Conservation (phyloP, 1,140 invertebrate genomes). For the Sarcophaga bullata region DNA sequence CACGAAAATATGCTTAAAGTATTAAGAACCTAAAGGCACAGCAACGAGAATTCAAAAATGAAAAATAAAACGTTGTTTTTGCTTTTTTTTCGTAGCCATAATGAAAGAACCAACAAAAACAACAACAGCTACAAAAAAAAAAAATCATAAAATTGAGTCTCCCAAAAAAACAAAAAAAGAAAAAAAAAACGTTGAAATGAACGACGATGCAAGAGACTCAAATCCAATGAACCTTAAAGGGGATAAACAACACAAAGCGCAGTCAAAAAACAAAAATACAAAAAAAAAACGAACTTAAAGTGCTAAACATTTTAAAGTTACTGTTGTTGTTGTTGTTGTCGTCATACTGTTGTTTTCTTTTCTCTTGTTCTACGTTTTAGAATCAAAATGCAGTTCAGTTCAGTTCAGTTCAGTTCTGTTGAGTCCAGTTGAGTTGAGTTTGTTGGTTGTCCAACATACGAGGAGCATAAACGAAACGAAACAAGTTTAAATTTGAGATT, state of each 20-base stretch:
- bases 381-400: no score
- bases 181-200: neutral
- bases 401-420: no score
- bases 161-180: neutral
- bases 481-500: no score
- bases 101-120: no score
- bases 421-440: no score
- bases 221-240: neutral
- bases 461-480: no score
- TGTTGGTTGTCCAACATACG: no score
- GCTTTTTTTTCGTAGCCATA: no score
- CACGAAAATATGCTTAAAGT: neutral
- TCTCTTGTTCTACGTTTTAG: no score
- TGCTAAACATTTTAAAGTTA: neutral
- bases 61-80: neutral
- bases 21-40: neutral
- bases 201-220: neutral
- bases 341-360: no score
- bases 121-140: no score
- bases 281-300: neutral
- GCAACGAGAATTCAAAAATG: neutral
- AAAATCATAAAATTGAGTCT: no score
- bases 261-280: neutral
- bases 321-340: neutral
- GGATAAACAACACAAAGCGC: neutral